Evolutionary conservation across 2,113 vertebrate genomes (phyloP), one percentile per base, ranked within the genome.

Genomic region (Mohoua ochrocephala): DNA sequence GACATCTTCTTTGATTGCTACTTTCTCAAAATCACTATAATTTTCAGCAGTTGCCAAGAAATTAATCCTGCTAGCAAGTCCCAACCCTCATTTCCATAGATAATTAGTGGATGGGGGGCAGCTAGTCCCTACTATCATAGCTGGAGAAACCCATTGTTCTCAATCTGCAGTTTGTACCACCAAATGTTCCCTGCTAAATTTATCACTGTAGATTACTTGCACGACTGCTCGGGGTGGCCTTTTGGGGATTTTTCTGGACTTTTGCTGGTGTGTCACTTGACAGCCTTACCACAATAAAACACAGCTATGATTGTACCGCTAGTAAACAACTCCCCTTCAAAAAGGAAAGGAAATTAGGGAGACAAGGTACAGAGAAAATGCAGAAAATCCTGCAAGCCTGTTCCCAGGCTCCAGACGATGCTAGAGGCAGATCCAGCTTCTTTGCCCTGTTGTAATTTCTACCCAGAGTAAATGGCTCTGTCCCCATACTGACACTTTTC

Each of bases 101-200:
- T 83, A 97, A 97, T 96, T 80, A 91, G 35, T 54, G 61, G 61
- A 52, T 76, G 45, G 47, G 52, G 54, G 39, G 84, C 49, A 89
- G 61, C 67, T 56, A 74, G 70, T 88, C 41, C 47, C 37, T 76
- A 13, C 84, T 86, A 80, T 67, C 70, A 42, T 56, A 84, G 84
- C 67, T 79, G 35, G 77, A 87, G 68, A 77, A 91, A 93, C 59
- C 50, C 47, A 80, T 93, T 96, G 93, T 95, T 95, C 84, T 85
- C 65, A 79, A 6, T 37, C 73, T 82, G 63, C 92, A 91, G 42
- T 10, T 91, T 33, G 41, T 47, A 60, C 30, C 24, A 52, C 89
- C 94, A 89, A 97, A 91, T 87, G 78, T 85, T 95, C 91, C 52
- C 42, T 82, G 80, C 86, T 94, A 92, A 91, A 89, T 96, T 93